phyloP scores from a whole-genome alignment of 2,888 invertebrate species.

The Physocephala rufipes region DNA sequence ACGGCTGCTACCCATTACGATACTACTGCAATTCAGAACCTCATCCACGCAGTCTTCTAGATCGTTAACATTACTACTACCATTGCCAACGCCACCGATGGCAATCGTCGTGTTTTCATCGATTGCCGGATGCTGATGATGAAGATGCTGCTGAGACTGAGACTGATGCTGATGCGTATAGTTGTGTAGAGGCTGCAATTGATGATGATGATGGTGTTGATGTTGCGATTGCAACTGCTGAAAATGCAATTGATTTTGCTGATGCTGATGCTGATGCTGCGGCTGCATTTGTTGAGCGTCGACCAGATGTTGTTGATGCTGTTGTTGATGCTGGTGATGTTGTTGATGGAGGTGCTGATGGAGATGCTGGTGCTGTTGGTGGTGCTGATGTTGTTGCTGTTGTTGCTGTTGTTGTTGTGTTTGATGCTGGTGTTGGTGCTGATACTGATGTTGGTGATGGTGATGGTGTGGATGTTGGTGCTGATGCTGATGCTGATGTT shows the following conservation, averaged over 20 bases:
- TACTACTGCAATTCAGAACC: constrained; percentile 52
- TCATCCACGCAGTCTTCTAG: constrained; percentile 55
- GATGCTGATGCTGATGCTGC: constrained; percentile 22
- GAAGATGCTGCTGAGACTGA: constrained; percentile 7
- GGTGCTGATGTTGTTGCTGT: constrained; percentile 48
- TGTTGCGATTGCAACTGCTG: constrained; percentile 23
- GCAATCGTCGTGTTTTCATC: background rate
- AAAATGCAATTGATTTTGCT: constrained; percentile 38
- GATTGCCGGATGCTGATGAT: background rate
- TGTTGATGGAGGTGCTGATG: constrained; percentile 44
- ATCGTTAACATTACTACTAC: background rate
- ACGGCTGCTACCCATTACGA: constrained; percentile 51
- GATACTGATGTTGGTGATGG: constrained; percentile 46
- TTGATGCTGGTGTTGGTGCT: constrained; percentile 45
- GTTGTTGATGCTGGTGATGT: constrained; percentile 39
- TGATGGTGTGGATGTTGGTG: constrained; percentile 45
- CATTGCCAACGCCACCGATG: background rate
- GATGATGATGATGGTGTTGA: constrained; percentile 48
- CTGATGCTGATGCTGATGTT: constrained; percentile 45
- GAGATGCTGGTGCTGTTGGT: constrained; percentile 46
- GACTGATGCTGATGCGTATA: constrained; percentile 42
- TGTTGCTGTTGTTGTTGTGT: constrained; percentile 52
- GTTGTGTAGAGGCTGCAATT: constrained; percentile 34
- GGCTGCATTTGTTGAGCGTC: constrained; percentile 45
- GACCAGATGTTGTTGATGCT: constrained; percentile 33